phyloP scores from a whole-genome alignment of 2,797 vertebrate species.

The Pampus argenteus region DNA sequence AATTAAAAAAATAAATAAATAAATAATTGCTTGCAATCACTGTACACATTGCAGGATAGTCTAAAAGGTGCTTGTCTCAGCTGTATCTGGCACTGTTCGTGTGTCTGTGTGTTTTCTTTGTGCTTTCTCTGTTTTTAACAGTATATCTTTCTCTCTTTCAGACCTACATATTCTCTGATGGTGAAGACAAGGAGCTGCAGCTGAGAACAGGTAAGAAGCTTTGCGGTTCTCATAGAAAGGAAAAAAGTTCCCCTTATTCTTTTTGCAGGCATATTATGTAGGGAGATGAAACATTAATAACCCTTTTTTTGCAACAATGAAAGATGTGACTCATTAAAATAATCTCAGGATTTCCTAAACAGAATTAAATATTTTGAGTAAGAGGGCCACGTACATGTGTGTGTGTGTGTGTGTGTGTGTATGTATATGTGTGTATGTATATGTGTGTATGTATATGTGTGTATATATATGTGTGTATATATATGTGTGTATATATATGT shows the following conservation, averaged over 20 bases:
- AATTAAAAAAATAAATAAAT: too few species aligned
- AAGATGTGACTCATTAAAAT: too few species aligned
- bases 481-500: too few species aligned
- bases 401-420: too few species aligned
- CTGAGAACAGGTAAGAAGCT: constrained; percentile 84
- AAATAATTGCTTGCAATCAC: too few species aligned
- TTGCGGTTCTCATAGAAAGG: not conserved
- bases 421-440: too few species aligned
- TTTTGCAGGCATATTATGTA: not conserved
- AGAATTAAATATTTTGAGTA: not conserved
- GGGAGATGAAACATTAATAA: not conserved
- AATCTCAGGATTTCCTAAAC: too few species aligned
- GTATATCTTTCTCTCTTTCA: constrained; percentile 74
- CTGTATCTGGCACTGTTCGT: not conserved
- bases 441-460: too few species aligned
- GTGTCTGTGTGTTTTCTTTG: not conserved
- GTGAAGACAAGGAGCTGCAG: constrained; percentile 90
- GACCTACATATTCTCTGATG: constrained; percentile 97
- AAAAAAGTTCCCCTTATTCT: not conserved
- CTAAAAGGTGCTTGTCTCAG: not conserved
- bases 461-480: too few species aligned
- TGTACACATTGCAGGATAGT: too few species aligned
- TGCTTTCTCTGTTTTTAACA: not conserved
- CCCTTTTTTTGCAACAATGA: not conserved
- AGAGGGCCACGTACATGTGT: not conserved